Conservation (phyloP, 2,797 vertebrate genomes). For the Anas georgica region DNA sequence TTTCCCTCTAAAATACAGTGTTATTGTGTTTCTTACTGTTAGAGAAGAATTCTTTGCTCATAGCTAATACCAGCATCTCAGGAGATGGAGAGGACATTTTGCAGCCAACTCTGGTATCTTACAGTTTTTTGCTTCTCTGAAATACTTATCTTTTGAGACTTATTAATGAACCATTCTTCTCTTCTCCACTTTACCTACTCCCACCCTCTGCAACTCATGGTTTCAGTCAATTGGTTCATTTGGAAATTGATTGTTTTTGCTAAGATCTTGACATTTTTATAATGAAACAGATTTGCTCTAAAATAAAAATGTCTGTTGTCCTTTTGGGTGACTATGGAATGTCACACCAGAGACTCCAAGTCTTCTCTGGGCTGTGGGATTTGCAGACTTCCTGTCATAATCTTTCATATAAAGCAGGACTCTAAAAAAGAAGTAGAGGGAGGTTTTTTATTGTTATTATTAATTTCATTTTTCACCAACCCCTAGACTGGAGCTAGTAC, state of each 20-base stretch:
- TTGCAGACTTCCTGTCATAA: neutral
- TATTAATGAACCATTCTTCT: neutral
- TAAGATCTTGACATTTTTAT: neutral
- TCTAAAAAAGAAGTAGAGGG: neutral
- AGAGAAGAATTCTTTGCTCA: neutral
- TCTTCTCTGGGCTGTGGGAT: neutral
- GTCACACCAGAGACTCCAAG: neutral
- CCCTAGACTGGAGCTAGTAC: neutral
- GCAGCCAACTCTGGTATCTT: neutral
- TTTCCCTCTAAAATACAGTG: neutral
- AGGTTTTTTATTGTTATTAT: neutral
- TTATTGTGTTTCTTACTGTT: neutral
- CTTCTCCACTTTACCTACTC: neutral
- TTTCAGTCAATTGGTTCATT: neutral
- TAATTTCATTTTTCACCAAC: neutral
- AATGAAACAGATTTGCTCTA: neutral
- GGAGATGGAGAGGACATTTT: neutral
- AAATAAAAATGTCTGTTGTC: neutral
- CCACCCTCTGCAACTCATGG: fast-evolving
- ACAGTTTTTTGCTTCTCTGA: neutral
- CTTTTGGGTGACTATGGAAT: neutral
- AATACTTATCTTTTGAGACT: neutral
- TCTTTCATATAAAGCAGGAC: neutral
- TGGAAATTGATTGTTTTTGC: neutral
- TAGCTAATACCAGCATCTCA: neutral